Conservation (phyloP, 2,888 invertebrate genomes). For the Trissoscelio sp. region DNA sequence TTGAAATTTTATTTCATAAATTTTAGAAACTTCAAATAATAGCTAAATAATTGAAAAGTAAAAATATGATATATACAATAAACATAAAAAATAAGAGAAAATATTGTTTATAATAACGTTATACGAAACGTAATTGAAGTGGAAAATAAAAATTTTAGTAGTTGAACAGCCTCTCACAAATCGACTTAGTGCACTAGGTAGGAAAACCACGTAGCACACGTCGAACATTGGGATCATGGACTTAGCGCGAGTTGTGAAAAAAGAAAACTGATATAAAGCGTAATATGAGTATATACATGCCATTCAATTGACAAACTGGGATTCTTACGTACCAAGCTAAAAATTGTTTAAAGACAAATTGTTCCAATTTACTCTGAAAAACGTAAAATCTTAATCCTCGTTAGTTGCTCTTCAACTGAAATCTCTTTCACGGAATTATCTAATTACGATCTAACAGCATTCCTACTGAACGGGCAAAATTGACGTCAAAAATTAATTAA, state of each 20-base stretch:
- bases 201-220: constrained; percentile 15
- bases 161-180: neutral
- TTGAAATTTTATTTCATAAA: no score
- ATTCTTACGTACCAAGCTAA: neutral
- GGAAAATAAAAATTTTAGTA: constrained; percentile 6
- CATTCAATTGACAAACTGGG: neutral
- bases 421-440: neutral
- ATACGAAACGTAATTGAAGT: neutral
- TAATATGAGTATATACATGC: neutral
- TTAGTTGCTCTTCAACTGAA: neutral
- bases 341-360: neutral
- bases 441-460: constrained; percentile 12
- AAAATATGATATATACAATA: neutral
- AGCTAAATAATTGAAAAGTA: no score
- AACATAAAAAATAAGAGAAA: neutral
- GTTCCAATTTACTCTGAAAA: neutral
- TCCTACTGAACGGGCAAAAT: constrained; percentile 5
- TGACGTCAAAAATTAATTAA: constrained; percentile 28
- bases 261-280: neutral
- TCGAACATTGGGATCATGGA: constrained; percentile 2
- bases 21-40: no score
- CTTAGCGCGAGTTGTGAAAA: neutral
- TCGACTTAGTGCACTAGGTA: neutral
- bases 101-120: neutral
- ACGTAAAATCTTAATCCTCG: neutral